A percentile compares a stretch with the other conserved stretches of the same genome.
These are phyloP conservation scores for Brachylomia viminalis DNA, from an alignment of 2,888 invertebrate genomes.

Conservation along the genomic window DNA sequence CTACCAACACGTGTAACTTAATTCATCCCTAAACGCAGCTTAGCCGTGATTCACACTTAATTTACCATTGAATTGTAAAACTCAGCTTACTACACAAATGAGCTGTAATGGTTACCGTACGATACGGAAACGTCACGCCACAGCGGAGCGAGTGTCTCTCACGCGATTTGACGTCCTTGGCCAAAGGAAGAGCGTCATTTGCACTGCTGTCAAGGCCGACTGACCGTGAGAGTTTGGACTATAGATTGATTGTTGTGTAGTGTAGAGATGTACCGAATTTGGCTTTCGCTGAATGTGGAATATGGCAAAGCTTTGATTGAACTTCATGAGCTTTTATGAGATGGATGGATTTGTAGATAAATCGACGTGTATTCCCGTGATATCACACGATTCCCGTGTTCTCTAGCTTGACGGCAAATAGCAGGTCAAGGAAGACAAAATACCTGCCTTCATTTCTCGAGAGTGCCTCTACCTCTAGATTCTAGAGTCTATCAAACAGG, in stretches of 20 bases:
- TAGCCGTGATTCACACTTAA: slow-evolving; percentile 42
- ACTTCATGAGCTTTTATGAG: neutral
- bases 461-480: no score
- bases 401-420: no score
- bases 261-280: neutral
- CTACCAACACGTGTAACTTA: neutral
- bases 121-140: slow-evolving; percentile 66
- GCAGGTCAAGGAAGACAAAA: no score
- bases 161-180: slow-evolving; percentile 78
- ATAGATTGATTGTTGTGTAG: slow-evolving; percentile 4
- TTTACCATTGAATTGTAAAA: slow-evolving; percentile 50
- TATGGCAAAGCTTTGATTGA: neutral
- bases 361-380: no score
- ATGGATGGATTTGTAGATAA: no score
- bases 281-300: neutral
- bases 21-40: slow-evolving; percentile 19
- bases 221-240: slow-evolving; percentile 53
- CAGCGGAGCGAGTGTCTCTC: slow-evolving; percentile 60
- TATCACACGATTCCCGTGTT: no score
- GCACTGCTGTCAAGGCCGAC: slow-evolving; percentile 66
- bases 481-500: no score
- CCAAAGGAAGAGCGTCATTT: slow-evolving; percentile 76
- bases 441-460: no score
- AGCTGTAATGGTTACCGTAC: slow-evolving; percentile 57
- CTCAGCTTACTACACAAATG: slow-evolving; percentile 54